A percentile compares a stretch with the other conserved stretches of the same genome.
These are phyloP conservation scores for Oscheius myriophilus DNA, from an alignment of 2,888 invertebrate genomes.

Conservation along the genomic window DNA sequence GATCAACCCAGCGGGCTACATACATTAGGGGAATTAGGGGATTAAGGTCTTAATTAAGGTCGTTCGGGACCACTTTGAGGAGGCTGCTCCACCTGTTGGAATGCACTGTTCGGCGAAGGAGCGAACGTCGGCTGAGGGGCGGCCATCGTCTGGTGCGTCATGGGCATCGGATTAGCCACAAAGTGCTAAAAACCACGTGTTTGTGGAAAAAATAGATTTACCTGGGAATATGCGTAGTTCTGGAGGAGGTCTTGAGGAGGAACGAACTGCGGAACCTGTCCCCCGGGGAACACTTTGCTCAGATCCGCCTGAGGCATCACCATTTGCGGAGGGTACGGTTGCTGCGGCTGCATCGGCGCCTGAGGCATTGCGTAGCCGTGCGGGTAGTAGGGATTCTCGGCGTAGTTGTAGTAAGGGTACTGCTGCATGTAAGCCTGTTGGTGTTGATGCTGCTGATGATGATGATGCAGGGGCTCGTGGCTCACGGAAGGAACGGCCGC, in stretches of 20 bases:
- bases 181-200: conserved; percentile 30
- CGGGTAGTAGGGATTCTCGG: conserved; percentile 22
- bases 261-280: conserved; percentile 3
- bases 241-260: conserved; percentile 18
- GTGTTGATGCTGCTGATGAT: conserved; percentile 15
- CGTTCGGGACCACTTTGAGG: no score
- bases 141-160: conserved; percentile 35
- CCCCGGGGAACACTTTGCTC: conserved; percentile 21
- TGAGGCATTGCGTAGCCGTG: conserved; percentile 8
- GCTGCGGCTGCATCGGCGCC: conserved; percentile 18
- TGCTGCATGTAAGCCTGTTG: conserved; percentile 27
- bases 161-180: conserved; percentile 39
- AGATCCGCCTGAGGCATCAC: conserved; percentile 32
- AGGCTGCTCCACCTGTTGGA: conserved; percentile 35
- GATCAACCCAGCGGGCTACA: no score
- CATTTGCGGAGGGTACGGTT: conserved; percentile 30
- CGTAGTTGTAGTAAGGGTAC: conserved; percentile 26
- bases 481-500: neutral
- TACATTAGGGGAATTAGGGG: no score
- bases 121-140: conserved; percentile 32
- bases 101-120: conserved; percentile 53
- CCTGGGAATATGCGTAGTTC: conserved; percentile 13
- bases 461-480: neutral
- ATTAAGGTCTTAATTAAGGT: no score
- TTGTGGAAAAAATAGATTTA: neutral